phyloP scores from a whole-genome alignment of 2,113 vertebrate species.

The Eira barbara region DNA sequence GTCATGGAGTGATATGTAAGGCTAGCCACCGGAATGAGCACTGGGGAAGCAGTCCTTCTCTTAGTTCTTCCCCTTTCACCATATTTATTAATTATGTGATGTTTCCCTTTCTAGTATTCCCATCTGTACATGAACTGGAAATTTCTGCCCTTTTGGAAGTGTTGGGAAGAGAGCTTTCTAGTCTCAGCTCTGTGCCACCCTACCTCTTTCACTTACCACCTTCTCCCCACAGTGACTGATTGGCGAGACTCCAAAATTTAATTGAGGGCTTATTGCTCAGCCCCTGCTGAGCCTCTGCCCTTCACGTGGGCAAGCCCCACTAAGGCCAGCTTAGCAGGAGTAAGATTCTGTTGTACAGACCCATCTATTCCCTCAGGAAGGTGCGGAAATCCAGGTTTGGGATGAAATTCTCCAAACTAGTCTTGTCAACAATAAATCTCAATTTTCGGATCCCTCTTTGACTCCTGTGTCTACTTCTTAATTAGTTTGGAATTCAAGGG shows the following conservation, averaged over 20 bases:
- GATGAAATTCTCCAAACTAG: slow-evolving; percentile 30
- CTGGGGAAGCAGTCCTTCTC: background rate
- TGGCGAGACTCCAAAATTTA: background rate
- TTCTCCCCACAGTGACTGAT: background rate
- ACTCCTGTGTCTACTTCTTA: background rate
- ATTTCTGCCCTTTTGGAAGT: background rate
- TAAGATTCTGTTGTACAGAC: background rate
- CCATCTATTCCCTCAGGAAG: background rate
- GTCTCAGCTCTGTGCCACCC: background rate
- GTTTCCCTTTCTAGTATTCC: background rate
- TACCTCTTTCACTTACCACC: background rate
- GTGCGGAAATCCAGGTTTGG: background rate
- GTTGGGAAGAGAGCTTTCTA: background rate
- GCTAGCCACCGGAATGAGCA: background rate
- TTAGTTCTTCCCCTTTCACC: slow-evolving; percentile 11
- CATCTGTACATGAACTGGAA: background rate
- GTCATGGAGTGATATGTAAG: background rate
- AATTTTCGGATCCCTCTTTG: background rate
- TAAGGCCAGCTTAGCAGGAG: background rate
- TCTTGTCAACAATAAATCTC: background rate
- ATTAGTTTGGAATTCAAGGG: background rate
- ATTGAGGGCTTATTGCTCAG: background rate
- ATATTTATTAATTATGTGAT: background rate
- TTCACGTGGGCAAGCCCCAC: background rate
- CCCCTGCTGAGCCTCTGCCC: background rate